phyloP scores from a whole-genome alignment of 2,797 vertebrate species.

The Lindbergichthys nudifrons region DNA sequence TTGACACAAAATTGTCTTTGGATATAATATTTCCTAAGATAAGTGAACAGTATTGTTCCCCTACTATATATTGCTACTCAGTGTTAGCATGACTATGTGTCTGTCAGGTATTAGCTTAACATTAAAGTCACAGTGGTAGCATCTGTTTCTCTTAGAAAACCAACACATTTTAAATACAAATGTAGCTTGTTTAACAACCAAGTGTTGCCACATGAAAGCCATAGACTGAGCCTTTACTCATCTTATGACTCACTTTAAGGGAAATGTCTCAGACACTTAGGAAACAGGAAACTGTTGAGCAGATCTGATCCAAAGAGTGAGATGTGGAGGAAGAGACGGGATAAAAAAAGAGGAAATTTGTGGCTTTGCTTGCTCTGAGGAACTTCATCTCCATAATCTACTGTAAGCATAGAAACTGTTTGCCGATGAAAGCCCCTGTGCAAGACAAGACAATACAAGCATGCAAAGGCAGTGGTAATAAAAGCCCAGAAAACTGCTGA shows the following conservation, averaged over 20 bases:
- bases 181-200: not conserved
- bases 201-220: not conserved
- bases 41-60: not conserved
- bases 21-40: not conserved
- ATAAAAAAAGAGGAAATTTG: conserved; percentile 61
- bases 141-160: not conserved
- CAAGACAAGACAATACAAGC: conserved; percentile 67
- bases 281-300: conserved; percentile 20
- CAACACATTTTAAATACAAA: not conserved
- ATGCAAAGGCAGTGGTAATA: conserved; percentile 43
- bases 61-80: not conserved
- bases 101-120: not conserved
- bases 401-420: conserved; percentile 53
- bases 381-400: conserved; percentile 67
- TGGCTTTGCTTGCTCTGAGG: conserved; percentile 53
- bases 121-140: not conserved
- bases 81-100: not conserved
- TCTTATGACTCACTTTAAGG: conserved; percentile 34
- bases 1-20: not conserved
- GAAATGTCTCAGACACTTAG: conserved; percentile 33
- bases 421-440: conserved; percentile 54
- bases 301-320: conserved; percentile 6
- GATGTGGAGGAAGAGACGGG: conserved; percentile 26
- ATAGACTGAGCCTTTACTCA: not conserved
- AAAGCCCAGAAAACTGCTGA: conserved; percentile 58